A percentile compares a stretch with the other conserved stretches of the same genome.
phyloP scores from a whole-genome alignment of 2,113 vertebrate species.

The Odontesthes bonariensis region DNA sequence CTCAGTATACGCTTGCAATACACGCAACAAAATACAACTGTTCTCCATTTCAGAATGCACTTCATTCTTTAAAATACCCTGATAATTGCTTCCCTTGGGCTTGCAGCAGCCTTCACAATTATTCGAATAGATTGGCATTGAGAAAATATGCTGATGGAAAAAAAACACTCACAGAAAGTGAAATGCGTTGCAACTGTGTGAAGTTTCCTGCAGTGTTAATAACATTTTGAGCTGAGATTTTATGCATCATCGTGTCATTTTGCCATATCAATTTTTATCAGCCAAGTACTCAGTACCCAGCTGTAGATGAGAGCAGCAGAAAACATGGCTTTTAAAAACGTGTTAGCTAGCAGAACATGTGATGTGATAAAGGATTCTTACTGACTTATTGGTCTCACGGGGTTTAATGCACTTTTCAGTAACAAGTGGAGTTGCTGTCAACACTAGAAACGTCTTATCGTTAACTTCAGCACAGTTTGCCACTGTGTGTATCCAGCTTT shows the following conservation, averaged over 20 bases:
- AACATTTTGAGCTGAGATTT: neutral
- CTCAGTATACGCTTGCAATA: neutral
- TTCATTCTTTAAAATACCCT: neutral
- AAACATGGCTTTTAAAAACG: too few relatives aligned
- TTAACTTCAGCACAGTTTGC: too few relatives aligned
- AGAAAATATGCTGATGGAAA: neutral
- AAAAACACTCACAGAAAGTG: neutral
- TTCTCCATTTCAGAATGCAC: neutral
- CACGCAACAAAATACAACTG: neutral
- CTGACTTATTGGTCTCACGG: neutral
- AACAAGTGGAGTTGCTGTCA: too few relatives aligned
- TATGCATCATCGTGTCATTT: neutral
- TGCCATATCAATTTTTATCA: neutral
- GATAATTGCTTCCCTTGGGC: slow-evolving; percentile 3
- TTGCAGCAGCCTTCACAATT: slow-evolving; percentile 1
- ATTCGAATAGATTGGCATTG: neutral
- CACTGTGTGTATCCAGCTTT: too few relatives aligned
- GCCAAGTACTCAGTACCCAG: too few relatives aligned
- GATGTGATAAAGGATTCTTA: neutral
- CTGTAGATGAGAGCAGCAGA: neutral
- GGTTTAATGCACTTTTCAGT: neutral
- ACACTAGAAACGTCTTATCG: too few relatives aligned
- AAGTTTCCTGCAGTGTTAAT: neutral
- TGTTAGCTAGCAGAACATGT: neutral
- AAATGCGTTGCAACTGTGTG: neutral